Evolutionary conservation across 2,888 invertebrate species (phyloP), one percentile per base, ranked within the genome.

Genomic region (Parthenolecanium corni): DNA sequence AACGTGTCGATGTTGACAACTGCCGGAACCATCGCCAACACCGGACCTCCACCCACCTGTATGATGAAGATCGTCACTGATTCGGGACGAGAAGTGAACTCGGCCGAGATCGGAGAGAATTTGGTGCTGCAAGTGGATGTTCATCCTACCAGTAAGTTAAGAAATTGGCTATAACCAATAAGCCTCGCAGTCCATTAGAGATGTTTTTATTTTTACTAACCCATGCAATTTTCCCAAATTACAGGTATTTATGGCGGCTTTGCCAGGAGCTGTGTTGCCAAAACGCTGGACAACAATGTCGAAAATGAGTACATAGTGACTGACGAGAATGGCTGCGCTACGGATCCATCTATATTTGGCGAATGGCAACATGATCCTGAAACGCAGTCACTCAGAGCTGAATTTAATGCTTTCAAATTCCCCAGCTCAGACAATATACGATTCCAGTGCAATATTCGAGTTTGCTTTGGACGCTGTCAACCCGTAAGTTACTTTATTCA

Each of bases 1-100:
- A 94, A 95, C 73, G 93, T 93, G 9, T 92, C 92, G 11, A 93
- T 93, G 92, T 75, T 93, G 68, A 93, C 93, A 0, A 93, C 93
- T 0, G 92, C 92, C 1, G 93, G 93, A 61, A 94, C 93, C 0
- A 93, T 94, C 66, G 92, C 92, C 46, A 93, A 94, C 72, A 93
- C 92, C 0, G 93, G 93, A 54, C 93, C 93, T 25, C 92, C 93
- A 52, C 93, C 93, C 11, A 87, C 87, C 12, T 93, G 93, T 73
- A 79, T 86, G 64, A 93, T 94, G 93, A 83, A 85, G 70, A 93
- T 94, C 67, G 87, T 91, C 21, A 88, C 90, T 24, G 80, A 84
- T 53, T 84, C 84, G 42, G 93, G 93, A 9, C 85, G 86, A 70
- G 89, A 90, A 75, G 90, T 94, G 64, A 88, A 83, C 73, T 87